phyloP scores from a whole-genome alignment of 1,140 invertebrate genomes.

The Drosophila bifasciata region DNA sequence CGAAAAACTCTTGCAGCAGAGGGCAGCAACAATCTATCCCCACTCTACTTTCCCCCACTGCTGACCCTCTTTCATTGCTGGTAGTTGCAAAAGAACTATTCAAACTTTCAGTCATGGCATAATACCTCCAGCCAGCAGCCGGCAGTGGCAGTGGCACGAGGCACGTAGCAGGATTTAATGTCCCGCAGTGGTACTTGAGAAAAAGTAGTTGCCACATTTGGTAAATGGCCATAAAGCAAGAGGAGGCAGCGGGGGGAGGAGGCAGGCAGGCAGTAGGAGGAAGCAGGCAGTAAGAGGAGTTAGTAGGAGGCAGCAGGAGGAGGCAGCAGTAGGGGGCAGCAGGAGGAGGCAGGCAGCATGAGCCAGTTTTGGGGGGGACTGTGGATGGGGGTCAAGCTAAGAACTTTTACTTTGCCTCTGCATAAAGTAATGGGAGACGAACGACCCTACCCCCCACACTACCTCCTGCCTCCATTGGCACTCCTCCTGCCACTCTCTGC shows the following conservation, averaged over 20 bases:
- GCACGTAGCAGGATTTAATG: slow-evolving; percentile 79
- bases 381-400: slow-evolving; percentile 47
- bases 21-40: slow-evolving; percentile 53
- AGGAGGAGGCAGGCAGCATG: too few species aligned
- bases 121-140: slow-evolving; percentile 62
- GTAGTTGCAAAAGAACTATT: slow-evolving; percentile 68
- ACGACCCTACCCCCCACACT: slow-evolving; percentile 7
- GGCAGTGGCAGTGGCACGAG: slow-evolving; percentile 48
- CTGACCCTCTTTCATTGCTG: slow-evolving; percentile 8
- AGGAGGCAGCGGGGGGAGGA: too few species aligned
- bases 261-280: too few species aligned
- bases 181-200: slow-evolving; percentile 81
- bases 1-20: slow-evolving; percentile 54
- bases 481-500: slow-evolving; percentile 8
- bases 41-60: neutral
- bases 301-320: too few species aligned
- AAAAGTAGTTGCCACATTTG: slow-evolving; percentile 76
- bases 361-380: neutral
- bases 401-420: slow-evolving; percentile 79
- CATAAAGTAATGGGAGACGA: slow-evolving; percentile 68
- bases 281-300: too few species aligned
- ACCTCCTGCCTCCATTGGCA: slow-evolving; percentile 36
- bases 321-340: too few species aligned
- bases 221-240: slow-evolving; percentile 43
- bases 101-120: slow-evolving; percentile 79